phyloP scores from a whole-genome alignment of 92 coral and sea anemone genomes.

The Porites cylindrica region DNA sequence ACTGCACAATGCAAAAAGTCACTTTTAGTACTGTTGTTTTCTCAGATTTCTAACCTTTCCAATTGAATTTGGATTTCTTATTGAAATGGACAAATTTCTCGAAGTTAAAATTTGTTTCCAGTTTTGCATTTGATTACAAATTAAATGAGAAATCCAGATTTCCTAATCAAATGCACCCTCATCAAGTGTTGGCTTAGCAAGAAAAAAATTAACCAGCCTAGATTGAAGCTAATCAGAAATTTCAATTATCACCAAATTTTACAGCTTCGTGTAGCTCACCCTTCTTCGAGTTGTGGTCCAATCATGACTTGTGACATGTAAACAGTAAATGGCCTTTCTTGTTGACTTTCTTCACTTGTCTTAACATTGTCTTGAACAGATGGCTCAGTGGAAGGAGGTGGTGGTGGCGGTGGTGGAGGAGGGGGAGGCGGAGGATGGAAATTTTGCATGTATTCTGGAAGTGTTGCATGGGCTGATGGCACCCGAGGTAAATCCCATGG shows the following conservation, averaged over 20 bases:
- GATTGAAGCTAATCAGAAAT: too few species aligned
- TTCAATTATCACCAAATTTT: neutral
- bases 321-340: conserved; percentile 23
- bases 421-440: conserved; percentile 62
- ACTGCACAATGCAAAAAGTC: too few species aligned
- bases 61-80: neutral
- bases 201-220: too few species aligned
- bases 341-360: neutral
- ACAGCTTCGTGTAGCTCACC: neutral
- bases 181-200: too few species aligned
- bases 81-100: too few species aligned
- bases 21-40: too few species aligned
- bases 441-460: conserved; percentile 55
- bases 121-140: too few species aligned
- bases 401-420: conserved; percentile 54
- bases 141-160: too few species aligned
- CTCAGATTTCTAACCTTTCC: too few species aligned
- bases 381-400: conserved; percentile 23
- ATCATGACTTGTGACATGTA: conserved; percentile 48
- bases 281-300: conserved; percentile 40
- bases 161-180: too few species aligned
- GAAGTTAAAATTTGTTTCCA: too few species aligned
- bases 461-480: conserved; percentile 82
- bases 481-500: conserved; percentile 80
- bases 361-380: neutral